Conservation (phyloP, 2,113 vertebrate genomes). For the Microcebus murinus region DNA sequence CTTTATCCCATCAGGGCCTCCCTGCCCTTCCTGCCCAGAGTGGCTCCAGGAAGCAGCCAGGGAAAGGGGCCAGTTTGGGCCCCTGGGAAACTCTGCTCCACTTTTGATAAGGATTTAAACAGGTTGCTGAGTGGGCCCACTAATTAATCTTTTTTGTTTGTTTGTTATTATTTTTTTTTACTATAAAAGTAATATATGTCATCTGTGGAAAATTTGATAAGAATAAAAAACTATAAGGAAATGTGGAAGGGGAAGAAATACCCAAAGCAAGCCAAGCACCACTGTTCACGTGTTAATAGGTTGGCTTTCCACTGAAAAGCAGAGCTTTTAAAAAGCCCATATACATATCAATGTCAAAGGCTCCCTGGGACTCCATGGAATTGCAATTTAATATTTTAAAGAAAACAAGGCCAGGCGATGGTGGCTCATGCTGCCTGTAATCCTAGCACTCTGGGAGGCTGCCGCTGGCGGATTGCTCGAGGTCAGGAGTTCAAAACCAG, state of each 20-base stretch:
- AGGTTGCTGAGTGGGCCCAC: background rate
- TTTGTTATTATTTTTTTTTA: constrained; percentile 32
- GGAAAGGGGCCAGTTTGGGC: background rate
- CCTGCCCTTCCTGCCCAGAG: background rate
- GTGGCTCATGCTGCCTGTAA: no score
- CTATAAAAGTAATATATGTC: constrained; percentile 44
- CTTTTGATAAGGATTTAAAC: constrained; percentile 59
- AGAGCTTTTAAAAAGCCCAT: constrained; percentile 6
- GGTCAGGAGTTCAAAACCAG: no score
- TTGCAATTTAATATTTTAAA: constrained; percentile 38
- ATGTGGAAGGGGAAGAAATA: background rate
- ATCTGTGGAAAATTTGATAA: constrained; percentile 43
- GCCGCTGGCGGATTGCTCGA: no score
- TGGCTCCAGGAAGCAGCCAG: background rate
- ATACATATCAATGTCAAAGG: constrained; percentile 31
- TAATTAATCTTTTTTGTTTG: constrained; percentile 56
- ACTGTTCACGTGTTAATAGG: background rate
- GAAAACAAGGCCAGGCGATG: no score
- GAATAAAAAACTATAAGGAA: constrained; percentile 11
- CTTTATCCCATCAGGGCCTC: background rate
- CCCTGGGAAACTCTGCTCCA: background rate
- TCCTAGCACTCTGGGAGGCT: no score
- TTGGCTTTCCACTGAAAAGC: background rate
- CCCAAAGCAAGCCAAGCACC: background rate
- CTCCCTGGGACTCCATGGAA: background rate